Evolutionary conservation across 1,140 invertebrate genomes (phyloP), one percentile per base, ranked within the genome.

Genomic region (Pissodes strobi): DNA sequence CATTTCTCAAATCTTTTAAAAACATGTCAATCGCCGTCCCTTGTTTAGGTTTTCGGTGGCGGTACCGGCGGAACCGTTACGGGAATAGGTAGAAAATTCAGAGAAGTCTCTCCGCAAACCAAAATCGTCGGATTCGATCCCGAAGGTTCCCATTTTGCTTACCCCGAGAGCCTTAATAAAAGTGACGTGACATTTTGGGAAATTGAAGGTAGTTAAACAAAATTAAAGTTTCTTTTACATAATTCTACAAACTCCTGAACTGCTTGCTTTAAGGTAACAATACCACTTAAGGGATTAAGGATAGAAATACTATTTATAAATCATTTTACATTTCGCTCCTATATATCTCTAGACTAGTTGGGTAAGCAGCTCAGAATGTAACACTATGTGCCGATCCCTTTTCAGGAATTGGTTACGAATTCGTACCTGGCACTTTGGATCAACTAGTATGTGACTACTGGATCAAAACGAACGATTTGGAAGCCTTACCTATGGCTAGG

Each of bases 21-120:
- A 58, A 37, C 10, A 9, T 10, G 3, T 30, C 3, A 30, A 21
- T 6, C 13, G n/a, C 8, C 13, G 12, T 51, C n/a, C n/a, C 27
- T 27, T 10, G 60, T 51, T 51, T 48, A 73, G 71, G 62, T 97
- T 0, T 74, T 85, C 25, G 87, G 88, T 9, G 91, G 93, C 18
- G 95, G 95, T 13, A 98, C 95, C 12, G 94, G 93, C 4, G 94
- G 95, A n/a, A 95, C 94, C 0, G 83, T 95, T 6, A 86, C 86
- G 23, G 95, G 95, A 30, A 84, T 97, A 71, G 93, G 88, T 8
- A 82, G 92, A 3, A 93, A 90, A 76, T 83, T 97, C n/a, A 93
- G 92, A 75, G 90, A 95, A 78, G 80, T 86, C 55, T 80, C 80
- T 9, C 85, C 86, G 3, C 68, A 79, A 22, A 86, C 84, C 41